Base-by-base conservation (phyloP, 2,113 vertebrate genomes). In the Callocephalon fimbriatum region DNA sequence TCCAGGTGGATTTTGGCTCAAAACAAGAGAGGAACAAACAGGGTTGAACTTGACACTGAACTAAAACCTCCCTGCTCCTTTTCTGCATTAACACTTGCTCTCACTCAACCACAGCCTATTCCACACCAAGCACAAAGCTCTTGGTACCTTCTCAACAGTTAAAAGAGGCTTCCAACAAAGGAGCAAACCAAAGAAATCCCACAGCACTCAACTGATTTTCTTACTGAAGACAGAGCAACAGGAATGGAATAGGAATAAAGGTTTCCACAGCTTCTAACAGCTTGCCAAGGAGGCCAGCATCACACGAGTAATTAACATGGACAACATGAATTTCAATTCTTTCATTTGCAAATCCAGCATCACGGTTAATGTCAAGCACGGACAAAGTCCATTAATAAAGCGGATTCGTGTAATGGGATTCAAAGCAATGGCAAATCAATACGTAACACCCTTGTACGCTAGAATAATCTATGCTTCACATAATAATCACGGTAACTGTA, bases 261-360 rank as follows among this genome's bases (percentile, higher is more conserved):
- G 54, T 42, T 88, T 80, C 38, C 54, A 8, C 79, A 48, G 87
- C 32, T 76, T 32, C 53, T 37, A 42, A 14, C 1, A 0, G 40
- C 42, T 75, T 53, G 73, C 71, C 67, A 51, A 86, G 80, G 18
- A 11, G 38, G 59, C 13, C 42, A 29, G 68, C 47, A n/a, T 35
- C 21, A 5, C 62, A 23, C 56, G 32, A 31, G 35, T 61, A 51
- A 85, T 96, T 96, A 90, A 86, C 3, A 88, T 25, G 93, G 91
- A 58, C 74, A 91, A 48, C 48, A 15, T 21, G 92, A 79, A 95
- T 93, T 85, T 89, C 62, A 82, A 51, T 82, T 90, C 89, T 90
- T 93, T 95, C 94, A 81, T 85, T 91, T 93, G 93, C 94, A 93
- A 95, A 93, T 96, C 83, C 89, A 84, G 83, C 93, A 91, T 44